These are phyloP conservation scores for Sparus aurata DNA, from an alignment of 2,797 vertebrate genomes.

Conservation along the genomic window DNA sequence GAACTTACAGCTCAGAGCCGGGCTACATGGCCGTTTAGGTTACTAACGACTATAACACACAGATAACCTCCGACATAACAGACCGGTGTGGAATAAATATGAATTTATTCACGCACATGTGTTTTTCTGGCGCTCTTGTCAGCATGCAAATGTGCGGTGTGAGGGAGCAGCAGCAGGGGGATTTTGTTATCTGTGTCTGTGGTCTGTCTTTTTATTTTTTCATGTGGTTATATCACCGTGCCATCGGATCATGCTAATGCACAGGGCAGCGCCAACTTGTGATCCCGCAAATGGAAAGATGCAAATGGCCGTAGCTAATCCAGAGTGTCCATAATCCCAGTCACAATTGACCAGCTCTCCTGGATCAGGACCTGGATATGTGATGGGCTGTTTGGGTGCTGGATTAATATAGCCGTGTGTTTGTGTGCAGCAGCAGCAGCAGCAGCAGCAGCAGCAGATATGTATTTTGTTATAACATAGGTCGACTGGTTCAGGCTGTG, in stretches of 20 bases:
- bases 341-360: constrained; percentile 50
- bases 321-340: constrained; percentile 67
- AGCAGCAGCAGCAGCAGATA: neutral
- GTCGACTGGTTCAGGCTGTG: constrained; percentile 14
- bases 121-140: constrained; percentile 3
- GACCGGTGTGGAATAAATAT: constrained; percentile 1
- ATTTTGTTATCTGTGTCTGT: constrained; percentile 28
- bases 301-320: constrained; percentile 68
- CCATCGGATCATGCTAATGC: constrained; percentile 63
- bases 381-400: constrained; percentile 11
- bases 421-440: neutral
- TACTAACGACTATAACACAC: constrained; percentile 15
- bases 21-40: neutral
- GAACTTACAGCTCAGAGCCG: constrained; percentile 28
- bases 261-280: constrained; percentile 33
- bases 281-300: constrained; percentile 63
- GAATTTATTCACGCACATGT: constrained; percentile 1
- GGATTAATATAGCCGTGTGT: constrained; percentile 10
- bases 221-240: constrained; percentile 43
- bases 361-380: constrained; percentile 47
- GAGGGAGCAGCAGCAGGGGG: constrained; percentile 12
- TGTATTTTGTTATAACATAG: neutral
- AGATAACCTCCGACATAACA: neutral
- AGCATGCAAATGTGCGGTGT: constrained; percentile 22
- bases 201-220: constrained; percentile 13